Evolutionary conservation across 2,888 invertebrate species (phyloP).

Genomic region (Toxonevra muliebris): DNA sequence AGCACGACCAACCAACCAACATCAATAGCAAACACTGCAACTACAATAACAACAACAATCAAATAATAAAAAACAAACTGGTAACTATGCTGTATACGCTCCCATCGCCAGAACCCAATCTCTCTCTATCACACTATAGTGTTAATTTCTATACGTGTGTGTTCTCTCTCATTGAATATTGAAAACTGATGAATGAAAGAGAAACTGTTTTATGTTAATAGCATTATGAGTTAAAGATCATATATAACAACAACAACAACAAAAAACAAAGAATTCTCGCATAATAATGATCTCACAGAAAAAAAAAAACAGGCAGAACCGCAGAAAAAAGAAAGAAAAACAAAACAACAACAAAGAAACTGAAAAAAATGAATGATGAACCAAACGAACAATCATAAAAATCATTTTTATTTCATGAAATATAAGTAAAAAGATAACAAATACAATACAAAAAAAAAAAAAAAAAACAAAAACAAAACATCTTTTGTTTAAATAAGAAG

Average conservation of each 20-base stretch:
- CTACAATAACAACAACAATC: no score
- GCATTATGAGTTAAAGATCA: neutral
- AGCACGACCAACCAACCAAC: neutral
- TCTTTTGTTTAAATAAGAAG: constrained; percentile 41
- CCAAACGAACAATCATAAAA: constrained; percentile 32
- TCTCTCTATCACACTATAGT: no score
- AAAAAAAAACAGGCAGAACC: constrained; percentile 7
- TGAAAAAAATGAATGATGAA: constrained; percentile 32
- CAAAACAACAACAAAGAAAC: neutral
- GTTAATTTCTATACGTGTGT: no score
- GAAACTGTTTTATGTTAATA: no score
- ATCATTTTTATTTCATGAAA: neutral
- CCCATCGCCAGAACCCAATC: no score
- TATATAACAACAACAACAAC: neutral
- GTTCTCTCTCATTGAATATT: no score
- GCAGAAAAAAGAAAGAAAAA: constrained; percentile 32
- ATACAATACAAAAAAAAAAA: constrained; percentile 1
- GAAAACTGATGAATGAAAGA: no score
- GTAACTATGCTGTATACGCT: no score
- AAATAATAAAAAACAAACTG: no score
- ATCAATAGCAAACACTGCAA: no score
- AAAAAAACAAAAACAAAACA: constrained; percentile 6
- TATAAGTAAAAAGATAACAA: neutral
- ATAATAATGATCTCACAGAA: constrained; percentile 56
- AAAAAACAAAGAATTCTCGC: constrained; percentile 49